phyloP scores from a whole-genome alignment of 2,888 invertebrate genomes.

The Drosophila diplacantha region DNA sequence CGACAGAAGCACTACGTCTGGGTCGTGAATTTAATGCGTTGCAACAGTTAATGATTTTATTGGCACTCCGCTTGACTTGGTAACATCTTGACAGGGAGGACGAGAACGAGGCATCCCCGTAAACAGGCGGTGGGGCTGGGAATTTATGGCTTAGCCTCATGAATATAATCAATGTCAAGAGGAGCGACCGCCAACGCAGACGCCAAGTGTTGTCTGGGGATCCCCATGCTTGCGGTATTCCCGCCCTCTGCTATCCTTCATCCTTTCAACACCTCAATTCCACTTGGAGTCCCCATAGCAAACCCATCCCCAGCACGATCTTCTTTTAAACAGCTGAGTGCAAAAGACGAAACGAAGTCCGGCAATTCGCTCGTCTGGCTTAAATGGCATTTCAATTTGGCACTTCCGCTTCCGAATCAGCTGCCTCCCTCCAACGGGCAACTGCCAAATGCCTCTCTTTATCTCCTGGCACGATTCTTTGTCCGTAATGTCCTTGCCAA shows the following conservation, averaged over 20 bases:
- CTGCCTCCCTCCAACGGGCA: constrained; percentile 1
- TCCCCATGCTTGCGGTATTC: constrained; percentile 10
- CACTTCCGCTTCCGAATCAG: constrained; percentile 68
- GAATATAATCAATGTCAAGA: constrained; percentile 56
- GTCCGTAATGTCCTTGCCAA: constrained; percentile 68
- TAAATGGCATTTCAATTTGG: constrained; percentile 70
- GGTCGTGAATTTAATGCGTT: constrained; percentile 58
- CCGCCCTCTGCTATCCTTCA: background rate
- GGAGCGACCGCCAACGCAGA: constrained; percentile 31
- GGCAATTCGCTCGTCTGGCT: constrained; percentile 53
- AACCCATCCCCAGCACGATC: constrained; percentile 1
- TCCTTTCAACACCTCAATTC: constrained; percentile 6
- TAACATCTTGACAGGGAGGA: constrained; percentile 9
- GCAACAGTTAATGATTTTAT: constrained; percentile 71
- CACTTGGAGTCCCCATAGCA: background rate
- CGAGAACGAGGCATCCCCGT: constrained; percentile 20
- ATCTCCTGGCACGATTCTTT: constrained; percentile 41
- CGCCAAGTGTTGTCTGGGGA: constrained; percentile 39
- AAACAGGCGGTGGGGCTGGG: constrained; percentile 38
- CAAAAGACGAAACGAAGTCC: constrained; percentile 35
- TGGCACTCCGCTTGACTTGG: constrained; percentile 56
- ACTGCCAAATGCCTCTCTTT: constrained; percentile 1
- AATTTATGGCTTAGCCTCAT: constrained; percentile 58
- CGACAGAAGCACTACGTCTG: constrained; percentile 34
- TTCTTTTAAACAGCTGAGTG: constrained; percentile 34